Evolutionary conservation across 2,113 vertebrate genomes (phyloP), one percentile per base, ranked within the genome.

Genomic region (Malurus cyaneus): DNA sequence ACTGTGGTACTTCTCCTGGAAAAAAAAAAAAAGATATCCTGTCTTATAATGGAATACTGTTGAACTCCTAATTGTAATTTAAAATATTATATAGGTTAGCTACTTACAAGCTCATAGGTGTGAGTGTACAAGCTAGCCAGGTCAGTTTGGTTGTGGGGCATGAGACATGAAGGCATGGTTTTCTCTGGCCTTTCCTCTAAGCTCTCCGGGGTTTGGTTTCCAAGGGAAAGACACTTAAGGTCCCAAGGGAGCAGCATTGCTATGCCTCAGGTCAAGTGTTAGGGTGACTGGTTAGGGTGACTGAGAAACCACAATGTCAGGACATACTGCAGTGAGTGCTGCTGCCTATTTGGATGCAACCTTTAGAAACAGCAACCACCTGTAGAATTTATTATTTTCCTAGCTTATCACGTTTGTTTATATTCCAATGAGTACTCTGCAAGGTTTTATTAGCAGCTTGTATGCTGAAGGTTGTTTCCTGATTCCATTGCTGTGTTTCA

Each of bases 401-500:
- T 71, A 41, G 41, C 13, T 71, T 54, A 29, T n/a, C 11, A 2
- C 34, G 12, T 49, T 60, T 89, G 26, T 62, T 34, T 66, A 4
- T 80, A 64, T 6, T 73, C 20, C 23, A 19, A 21, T 86, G 64
- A 74, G 73, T 80, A 15, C 20, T 42, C 36, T 46, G 12, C 18
- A 26, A 39, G 25, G 11, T 23, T 78, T 13, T 81, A 26, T 72
- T 84, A 71, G 72, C 25, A 84, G 36, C 19, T 79, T 69, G 42
- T 72, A 4, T 49, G 42, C 47, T 53, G 29, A 29, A 87, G 29
- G 36, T 14, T 39, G 18, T 83, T 87, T 92, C 42, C n/a, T 29
- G 14, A 14, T 73, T 81, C 31, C 28, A 23, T 76, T 88, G 26
- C 92, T 95, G 12, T 95, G 62, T 70, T 92, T 69, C 97, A 99